These are phyloP conservation scores for Ancistrus triradiatus DNA, from an alignment of 2,113 vertebrate genomes.

Conservation along the genomic window DNA sequence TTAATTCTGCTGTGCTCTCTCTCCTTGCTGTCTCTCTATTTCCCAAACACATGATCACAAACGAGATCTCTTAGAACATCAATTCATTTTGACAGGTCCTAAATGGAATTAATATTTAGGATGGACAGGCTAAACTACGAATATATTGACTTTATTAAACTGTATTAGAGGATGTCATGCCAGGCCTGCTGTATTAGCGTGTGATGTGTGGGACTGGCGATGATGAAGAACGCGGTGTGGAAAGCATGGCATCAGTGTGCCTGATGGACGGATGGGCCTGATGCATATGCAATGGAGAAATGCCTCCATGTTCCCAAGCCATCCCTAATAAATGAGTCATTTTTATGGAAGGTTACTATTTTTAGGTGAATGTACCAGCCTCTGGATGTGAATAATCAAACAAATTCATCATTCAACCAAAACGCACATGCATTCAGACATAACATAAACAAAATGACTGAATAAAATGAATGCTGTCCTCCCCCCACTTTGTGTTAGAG, in stretches of 20 bases:
- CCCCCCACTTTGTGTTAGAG: too few species aligned
- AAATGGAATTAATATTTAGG: constrained; percentile 46
- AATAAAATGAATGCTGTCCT: too few species aligned
- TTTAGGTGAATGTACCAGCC: too few species aligned
- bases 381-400: too few species aligned
- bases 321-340: background rate
- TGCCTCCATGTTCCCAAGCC: background rate
- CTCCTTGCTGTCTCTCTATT: too few species aligned
- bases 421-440: too few species aligned
- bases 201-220: constrained; percentile 33
- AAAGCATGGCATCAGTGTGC: constrained; percentile 29
- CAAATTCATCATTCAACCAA: too few species aligned
- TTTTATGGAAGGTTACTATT: too few species aligned
- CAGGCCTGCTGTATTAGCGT: constrained; percentile 36
- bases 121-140: constrained; percentile 40
- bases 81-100: constrained; percentile 39
- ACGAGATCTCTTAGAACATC: constrained; percentile 16
- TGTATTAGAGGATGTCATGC: constrained; percentile 45
- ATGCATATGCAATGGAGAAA: background rate
- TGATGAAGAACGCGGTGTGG: constrained; percentile 38
- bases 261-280: background rate
- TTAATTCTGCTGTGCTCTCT: too few species aligned
- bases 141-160: constrained; percentile 51
- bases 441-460: too few species aligned
- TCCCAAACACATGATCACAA: background rate